A percentile compares a stretch with the other conserved stretches of the same genome.
Evolutionary conservation across 1,140 invertebrate species (phyloP).

Genomic region (Frieseomelitta varia): DNA sequence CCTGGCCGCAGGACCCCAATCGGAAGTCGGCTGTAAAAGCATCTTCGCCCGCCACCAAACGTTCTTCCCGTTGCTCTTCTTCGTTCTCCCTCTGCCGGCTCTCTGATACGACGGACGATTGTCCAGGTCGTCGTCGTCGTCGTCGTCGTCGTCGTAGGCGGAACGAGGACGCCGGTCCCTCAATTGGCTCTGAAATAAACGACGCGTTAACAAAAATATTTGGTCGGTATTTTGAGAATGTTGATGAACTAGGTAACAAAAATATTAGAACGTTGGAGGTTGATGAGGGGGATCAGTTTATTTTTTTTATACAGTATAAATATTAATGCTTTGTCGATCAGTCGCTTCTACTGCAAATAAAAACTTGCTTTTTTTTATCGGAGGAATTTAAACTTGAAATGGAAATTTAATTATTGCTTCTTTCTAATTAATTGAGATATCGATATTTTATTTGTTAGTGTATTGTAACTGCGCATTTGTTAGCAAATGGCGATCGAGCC

Average conservation of each 20-base stretch:
- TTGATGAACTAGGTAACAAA: neutral
- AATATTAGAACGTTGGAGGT: too few relatives aligned
- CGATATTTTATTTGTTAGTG: neutral
- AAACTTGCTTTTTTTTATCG: neutral
- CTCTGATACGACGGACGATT: constrained; percentile 57
- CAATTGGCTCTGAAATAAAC: constrained; percentile 69
- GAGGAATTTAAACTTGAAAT: neutral
- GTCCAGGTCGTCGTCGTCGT: constrained; percentile 71
- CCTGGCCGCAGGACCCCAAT: constrained; percentile 85
- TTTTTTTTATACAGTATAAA: neutral
- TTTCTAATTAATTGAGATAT: neutral
- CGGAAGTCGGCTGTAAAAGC: constrained; percentile 85
- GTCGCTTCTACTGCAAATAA: neutral
- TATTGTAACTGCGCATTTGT: neutral
- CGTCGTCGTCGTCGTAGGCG: constrained; percentile 69
- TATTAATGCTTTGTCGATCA: neutral
- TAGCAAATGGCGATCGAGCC: neutral
- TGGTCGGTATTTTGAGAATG: neutral
- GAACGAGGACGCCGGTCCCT: constrained; percentile 63
- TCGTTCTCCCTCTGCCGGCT: constrained; percentile 41
- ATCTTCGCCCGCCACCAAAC: constrained; percentile 79
- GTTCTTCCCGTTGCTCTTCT: constrained; percentile 61
- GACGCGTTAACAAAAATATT: neutral
- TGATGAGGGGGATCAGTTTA: too few relatives aligned
- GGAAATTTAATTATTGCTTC: neutral